Evolutionary conservation across 2,797 vertebrate genomes (phyloP).

Genomic region (Rhadinocentrus ornatus): DNA sequence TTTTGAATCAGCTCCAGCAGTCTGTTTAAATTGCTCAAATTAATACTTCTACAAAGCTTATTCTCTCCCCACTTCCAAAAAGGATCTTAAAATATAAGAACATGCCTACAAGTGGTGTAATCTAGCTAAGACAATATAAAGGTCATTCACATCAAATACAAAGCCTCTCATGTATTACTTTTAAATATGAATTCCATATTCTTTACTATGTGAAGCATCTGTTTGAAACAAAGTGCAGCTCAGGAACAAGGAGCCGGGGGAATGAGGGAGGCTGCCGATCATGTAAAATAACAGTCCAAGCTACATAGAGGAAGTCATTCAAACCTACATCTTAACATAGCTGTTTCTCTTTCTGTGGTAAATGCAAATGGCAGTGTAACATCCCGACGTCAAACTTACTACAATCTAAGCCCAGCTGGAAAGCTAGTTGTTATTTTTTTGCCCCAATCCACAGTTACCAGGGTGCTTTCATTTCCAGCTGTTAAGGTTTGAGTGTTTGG

Average conservation of each 20-base stretch:
- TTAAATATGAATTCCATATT: conserved; percentile 5
- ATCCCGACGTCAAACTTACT: conserved; percentile 25
- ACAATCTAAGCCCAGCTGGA: conserved; percentile 39
- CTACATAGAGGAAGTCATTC: conserved; percentile 24
- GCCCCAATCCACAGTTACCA: conserved; percentile 30
- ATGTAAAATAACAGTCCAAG: conserved; percentile 18
- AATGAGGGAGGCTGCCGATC: conserved; percentile 13
- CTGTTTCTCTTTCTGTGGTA: conserved; percentile 20
- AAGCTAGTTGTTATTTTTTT: conserved; percentile 41
- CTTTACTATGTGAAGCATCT: conserved; percentile 1
- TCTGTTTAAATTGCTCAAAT: background rate
- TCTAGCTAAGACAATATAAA: background rate
- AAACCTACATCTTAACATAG: conserved; percentile 16
- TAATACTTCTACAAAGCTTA: background rate
- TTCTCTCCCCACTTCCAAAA: background rate
- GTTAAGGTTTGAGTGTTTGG: conserved; percentile 57
- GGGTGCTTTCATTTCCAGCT: conserved; percentile 62
- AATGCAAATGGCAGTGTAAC: conserved; percentile 38
- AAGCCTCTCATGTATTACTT: background rate
- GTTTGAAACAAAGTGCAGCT: conserved; percentile 1
- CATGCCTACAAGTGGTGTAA: background rate
- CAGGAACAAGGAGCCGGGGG: conserved; percentile 14
- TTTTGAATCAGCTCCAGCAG: conserved; percentile 5
- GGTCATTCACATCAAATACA: background rate
- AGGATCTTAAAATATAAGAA: background rate